Evolutionary conservation across 2,113 vertebrate species (phyloP).

Genomic region (Cepphus grylle): DNA sequence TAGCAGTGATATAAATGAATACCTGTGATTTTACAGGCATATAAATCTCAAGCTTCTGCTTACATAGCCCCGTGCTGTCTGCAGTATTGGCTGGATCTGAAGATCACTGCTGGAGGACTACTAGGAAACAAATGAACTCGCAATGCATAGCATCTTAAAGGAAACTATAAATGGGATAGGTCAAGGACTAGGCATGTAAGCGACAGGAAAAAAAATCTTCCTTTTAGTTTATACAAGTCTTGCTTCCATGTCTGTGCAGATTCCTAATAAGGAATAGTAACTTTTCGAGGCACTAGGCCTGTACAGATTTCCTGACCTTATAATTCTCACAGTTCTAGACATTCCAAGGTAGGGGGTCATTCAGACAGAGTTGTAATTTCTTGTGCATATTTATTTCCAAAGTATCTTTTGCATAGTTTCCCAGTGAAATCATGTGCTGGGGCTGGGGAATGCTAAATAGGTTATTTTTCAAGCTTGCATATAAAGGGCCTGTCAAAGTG

Average conservation of each 20-base stretch:
- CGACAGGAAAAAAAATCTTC: constrained; percentile 69
- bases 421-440: constrained; percentile 81
- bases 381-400: constrained; percentile 89
- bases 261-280: constrained; percentile 82
- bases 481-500: constrained; percentile 75
- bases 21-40: constrained; percentile 49
- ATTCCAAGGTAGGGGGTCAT: constrained; percentile 83
- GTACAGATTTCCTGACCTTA: constrained; percentile 77
- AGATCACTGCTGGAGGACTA: constrained; percentile 67
- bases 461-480: constrained; percentile 79
- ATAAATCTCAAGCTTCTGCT: constrained; percentile 54
- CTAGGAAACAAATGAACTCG: constrained; percentile 76
- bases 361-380: constrained; percentile 81
- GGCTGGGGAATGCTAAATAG: constrained; percentile 76
- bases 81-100: constrained; percentile 47
- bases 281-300: constrained; percentile 74
- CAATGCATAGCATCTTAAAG: constrained; percentile 74
- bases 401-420: constrained; percentile 93
- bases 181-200: constrained; percentile 77
- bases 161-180: constrained; percentile 83
- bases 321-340: constrained; percentile 84
- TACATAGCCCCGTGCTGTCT: constrained; percentile 30
- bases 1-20: constrained; percentile 39
- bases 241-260: constrained; percentile 73
- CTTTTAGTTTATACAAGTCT: constrained; percentile 77